These are phyloP conservation scores for Trogon surrucura DNA, from an alignment of 2,113 vertebrate species.

Conservation along the genomic window DNA sequence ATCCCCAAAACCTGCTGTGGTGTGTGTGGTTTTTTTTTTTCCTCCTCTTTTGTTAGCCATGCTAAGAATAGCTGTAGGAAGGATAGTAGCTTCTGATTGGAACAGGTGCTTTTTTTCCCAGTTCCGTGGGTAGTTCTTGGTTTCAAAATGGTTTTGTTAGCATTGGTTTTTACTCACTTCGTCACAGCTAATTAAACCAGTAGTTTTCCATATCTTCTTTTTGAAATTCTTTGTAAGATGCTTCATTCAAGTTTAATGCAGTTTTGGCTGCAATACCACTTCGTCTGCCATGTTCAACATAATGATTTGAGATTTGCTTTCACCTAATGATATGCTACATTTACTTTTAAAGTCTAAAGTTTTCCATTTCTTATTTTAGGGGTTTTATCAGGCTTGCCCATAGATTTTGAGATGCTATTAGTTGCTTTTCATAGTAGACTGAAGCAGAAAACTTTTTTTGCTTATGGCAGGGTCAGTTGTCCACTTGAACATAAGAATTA, in stretches of 20 bases:
- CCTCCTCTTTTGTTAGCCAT: background rate
- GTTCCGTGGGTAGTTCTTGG: background rate
- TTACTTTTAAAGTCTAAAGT: background rate
- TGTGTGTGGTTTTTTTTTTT: background rate
- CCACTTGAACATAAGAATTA: background rate
- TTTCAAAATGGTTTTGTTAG: background rate
- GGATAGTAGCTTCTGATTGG: background rate
- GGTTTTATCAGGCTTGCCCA: background rate
- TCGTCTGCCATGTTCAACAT: background rate
- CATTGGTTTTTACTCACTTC: background rate
- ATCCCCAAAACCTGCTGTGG: background rate
- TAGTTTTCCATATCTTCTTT: background rate
- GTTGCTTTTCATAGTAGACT: background rate
- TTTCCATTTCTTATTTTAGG: background rate
- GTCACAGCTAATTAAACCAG: background rate
- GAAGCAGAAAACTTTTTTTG: background rate
- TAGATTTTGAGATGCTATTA: background rate
- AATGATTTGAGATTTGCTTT: background rate
- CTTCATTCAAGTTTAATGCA: constrained; percentile 23
- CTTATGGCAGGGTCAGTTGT: background rate
- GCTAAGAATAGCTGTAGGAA: background rate
- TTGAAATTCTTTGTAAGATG: background rate
- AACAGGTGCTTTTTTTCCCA: background rate
- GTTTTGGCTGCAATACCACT: background rate
- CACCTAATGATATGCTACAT: background rate